phyloP scores from a whole-genome alignment of 2,797 vertebrate species.

The Pachyuromys duprasi region DNA sequence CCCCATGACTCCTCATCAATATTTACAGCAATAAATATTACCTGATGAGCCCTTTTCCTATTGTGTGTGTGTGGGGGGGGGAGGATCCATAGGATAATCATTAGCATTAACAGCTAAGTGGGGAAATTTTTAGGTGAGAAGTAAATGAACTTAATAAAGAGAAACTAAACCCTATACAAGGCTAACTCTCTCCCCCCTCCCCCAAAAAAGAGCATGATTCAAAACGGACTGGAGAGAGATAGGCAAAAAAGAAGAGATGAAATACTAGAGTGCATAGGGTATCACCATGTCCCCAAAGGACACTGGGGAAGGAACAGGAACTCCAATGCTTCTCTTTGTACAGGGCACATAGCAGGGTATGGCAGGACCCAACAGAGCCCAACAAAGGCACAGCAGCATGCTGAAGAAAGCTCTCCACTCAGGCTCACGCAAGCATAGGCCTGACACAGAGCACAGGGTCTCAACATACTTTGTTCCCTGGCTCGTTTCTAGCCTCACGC shows the following conservation, averaged over 20 bases:
- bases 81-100: background rate
- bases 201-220: background rate
- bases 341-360: background rate
- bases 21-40: slow-evolving; percentile 18
- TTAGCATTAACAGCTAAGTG: background rate
- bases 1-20: background rate
- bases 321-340: background rate
- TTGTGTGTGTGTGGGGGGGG: too few species aligned
- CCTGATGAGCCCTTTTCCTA: background rate
- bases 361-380: too few species aligned
- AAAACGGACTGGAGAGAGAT: background rate
- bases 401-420: background rate
- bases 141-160: background rate
- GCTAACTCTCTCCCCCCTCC: background rate
- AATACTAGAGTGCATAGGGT: background rate
- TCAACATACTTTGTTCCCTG: background rate
- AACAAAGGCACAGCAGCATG: background rate
- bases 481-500: background rate
- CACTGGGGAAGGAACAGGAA: background rate
- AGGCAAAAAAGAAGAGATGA: background rate
- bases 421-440: background rate
- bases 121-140: background rate
- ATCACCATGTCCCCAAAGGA: background rate
- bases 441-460: background rate
- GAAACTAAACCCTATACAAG: slow-evolving; percentile 3